phyloP scores from a whole-genome alignment of 2,888 invertebrate genomes.

The Ariolimax columbianus region DNA sequence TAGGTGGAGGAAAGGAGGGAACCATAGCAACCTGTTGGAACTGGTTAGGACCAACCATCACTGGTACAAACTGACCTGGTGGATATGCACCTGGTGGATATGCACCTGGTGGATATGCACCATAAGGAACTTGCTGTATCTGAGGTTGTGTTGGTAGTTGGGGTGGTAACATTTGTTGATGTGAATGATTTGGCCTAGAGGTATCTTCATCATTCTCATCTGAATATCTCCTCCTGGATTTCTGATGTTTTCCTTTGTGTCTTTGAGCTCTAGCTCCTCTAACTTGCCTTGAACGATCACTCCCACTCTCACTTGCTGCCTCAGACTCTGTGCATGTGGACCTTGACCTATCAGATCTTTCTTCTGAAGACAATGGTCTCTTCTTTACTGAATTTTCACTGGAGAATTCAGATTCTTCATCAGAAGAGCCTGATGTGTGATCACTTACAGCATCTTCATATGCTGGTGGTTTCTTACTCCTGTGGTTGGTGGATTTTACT shows the following conservation, averaged over 20 bases:
- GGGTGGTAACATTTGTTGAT: neutral
- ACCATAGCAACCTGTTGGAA: constrained; percentile 48
- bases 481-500: constrained; percentile 45
- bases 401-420: constrained; percentile 35
- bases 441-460: constrained; percentile 52
- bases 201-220: neutral
- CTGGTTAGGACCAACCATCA: constrained; percentile 55
- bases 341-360: constrained; percentile 20
- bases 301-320: constrained; percentile 53
- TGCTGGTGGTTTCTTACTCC: constrained; percentile 45
- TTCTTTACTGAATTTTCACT: constrained; percentile 29
- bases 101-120: constrained; percentile 59
- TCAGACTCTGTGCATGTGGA: constrained; percentile 42
- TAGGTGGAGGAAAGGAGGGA: constrained; percentile 41
- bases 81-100: constrained; percentile 59
- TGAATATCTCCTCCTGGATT: constrained; percentile 7
- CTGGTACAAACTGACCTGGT: constrained; percentile 64
- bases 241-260: neutral
- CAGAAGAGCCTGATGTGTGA: constrained; percentile 37
- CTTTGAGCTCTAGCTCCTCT: constrained; percentile 30
- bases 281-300: constrained; percentile 8
- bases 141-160: neutral
- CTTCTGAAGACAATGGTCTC: constrained; percentile 30
- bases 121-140: constrained; percentile 38
- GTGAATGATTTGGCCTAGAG: neutral